A percentile compares a stretch with the other conserved stretches of the same genome.
phyloP scores from a whole-genome alignment of 2,888 invertebrate genomes.

The Neoaliturus tenellus region DNA sequence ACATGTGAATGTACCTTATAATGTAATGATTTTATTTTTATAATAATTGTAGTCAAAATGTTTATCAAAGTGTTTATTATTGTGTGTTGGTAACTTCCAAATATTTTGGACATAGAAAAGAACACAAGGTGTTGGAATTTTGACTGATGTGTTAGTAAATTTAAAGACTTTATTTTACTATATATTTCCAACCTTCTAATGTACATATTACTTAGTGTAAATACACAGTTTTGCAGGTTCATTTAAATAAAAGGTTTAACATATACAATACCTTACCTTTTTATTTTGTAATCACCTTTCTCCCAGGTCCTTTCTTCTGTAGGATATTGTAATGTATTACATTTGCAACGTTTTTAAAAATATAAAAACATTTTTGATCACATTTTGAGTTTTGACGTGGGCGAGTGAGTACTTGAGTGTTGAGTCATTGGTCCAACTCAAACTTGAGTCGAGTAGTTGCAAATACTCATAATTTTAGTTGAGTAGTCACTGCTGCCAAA shows the following conservation, averaged over 20 bases:
- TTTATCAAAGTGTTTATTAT: background rate
- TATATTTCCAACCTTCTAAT: background rate
- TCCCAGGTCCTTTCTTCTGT: background rate
- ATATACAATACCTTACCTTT: background rate
- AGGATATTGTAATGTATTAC: background rate
- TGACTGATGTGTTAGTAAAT: background rate
- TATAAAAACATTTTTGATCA: too few relatives aligned
- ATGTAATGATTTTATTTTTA: background rate
- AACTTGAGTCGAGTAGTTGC: too few relatives aligned
- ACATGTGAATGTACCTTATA: background rate
- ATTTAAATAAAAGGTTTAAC: conserved; percentile 7
- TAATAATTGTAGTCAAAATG: background rate
- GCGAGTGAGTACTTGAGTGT: too few relatives aligned
- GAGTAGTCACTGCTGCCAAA: too few relatives aligned
- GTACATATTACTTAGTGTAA: background rate
- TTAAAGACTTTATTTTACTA: background rate
- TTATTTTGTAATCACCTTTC: background rate
- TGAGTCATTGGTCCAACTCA: too few relatives aligned
- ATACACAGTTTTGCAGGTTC: conserved; percentile 22
- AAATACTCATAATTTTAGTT: too few relatives aligned
- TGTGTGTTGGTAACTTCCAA: background rate
- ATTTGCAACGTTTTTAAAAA: too few relatives aligned
- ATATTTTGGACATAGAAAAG: background rate
- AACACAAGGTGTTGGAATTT: background rate
- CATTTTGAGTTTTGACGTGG: too few relatives aligned